phyloP scores from a whole-genome alignment of 2,888 invertebrate genomes.

The Sesia apiformis region DNA sequence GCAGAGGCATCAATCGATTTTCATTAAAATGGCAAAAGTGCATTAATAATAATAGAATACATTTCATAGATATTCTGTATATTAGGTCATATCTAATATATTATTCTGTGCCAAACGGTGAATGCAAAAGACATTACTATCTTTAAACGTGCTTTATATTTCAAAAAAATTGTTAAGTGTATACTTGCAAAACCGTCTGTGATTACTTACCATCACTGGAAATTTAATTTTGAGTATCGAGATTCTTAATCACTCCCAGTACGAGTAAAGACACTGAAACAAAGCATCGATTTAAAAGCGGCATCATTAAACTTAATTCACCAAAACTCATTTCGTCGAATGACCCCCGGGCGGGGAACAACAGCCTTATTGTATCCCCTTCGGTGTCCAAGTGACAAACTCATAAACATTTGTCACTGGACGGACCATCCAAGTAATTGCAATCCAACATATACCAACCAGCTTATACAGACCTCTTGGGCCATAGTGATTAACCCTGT shows the following conservation, averaged over 20 bases:
- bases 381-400: slow-evolving; percentile 62
- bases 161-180: too few species aligned
- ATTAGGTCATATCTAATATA: too few species aligned
- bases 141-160: too few species aligned
- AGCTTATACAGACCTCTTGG: slow-evolving; percentile 25
- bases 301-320: slow-evolving; percentile 47
- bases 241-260: background rate
- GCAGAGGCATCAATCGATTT: too few species aligned
- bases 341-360: slow-evolving; percentile 40
- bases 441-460: slow-evolving; percentile 45
- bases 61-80: too few species aligned
- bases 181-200: too few species aligned
- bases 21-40: too few species aligned
- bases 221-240: too few species aligned
- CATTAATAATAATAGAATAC: too few species aligned
- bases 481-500: slow-evolving; percentile 3
- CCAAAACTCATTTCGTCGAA: slow-evolving; percentile 30
- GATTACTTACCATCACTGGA: too few species aligned
- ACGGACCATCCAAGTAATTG: slow-evolving; percentile 61
- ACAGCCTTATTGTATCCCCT: slow-evolving; percentile 40
- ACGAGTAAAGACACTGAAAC: background rate
- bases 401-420: slow-evolving; percentile 72
- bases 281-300: slow-evolving; percentile 30
- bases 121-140: too few species aligned
- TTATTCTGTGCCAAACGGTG: too few species aligned